Evolutionary conservation across 2,888 invertebrate genomes (phyloP).

Genomic region (Tetragnatha montana): DNA sequence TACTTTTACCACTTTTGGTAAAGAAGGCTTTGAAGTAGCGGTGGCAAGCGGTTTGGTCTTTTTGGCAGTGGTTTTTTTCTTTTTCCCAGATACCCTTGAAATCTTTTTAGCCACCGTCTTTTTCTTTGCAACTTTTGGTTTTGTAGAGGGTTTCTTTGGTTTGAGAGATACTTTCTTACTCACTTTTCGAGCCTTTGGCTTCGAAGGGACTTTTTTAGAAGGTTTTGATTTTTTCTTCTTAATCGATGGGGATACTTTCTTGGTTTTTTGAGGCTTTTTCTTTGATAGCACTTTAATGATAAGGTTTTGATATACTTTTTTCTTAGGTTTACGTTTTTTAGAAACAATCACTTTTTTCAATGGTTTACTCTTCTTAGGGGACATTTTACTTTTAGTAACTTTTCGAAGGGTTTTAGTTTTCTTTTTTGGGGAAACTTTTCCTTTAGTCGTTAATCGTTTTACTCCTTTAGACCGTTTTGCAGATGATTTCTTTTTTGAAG

Average conservation of each 20-base stretch:
- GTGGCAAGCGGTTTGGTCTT: too few relatives aligned
- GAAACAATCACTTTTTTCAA: not conserved
- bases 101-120: too few relatives aligned
- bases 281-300: not conserved
- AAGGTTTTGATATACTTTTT: not conserved
- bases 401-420: not conserved
- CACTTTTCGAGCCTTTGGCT: not conserved
- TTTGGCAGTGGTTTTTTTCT: too few relatives aligned
- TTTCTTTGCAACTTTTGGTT: too few relatives aligned
- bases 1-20: not conserved
- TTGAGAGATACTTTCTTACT: not conserved
- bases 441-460: not conserved
- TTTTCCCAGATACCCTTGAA: too few relatives aligned
- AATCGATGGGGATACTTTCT: too few relatives aligned
- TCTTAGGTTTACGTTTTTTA: not conserved
- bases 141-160: not conserved
- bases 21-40: too few relatives aligned
- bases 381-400: too few relatives aligned
- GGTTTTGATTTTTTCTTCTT: too few relatives aligned
- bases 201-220: too few relatives aligned
- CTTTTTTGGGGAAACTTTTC: not conserved
- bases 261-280: not conserved
- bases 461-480: not conserved
- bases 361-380: not conserved
- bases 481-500: not conserved